phyloP scores from a whole-genome alignment of 1,140 invertebrate genomes.

The Cydia strobilella region DNA sequence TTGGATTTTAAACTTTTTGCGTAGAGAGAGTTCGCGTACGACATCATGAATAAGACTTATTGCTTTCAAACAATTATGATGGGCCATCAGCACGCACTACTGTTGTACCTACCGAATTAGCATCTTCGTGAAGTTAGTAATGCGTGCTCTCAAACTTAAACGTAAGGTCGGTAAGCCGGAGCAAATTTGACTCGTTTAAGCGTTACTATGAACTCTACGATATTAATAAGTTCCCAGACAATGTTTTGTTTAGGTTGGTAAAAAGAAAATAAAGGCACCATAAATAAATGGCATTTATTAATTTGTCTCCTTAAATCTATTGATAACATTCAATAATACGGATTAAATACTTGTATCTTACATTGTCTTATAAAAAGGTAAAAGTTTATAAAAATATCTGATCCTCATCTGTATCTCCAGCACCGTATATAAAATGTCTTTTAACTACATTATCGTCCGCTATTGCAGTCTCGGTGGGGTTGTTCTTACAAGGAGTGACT shows the following conservation, averaged over 20 bases:
- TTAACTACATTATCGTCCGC: constrained; percentile 56
- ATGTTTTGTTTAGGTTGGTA: background rate
- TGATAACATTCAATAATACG: constrained; percentile 43
- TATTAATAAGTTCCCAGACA: background rate
- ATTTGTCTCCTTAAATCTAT: constrained; percentile 42
- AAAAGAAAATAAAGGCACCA: background rate
- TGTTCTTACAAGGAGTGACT: constrained; percentile 81
- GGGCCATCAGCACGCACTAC: no score
- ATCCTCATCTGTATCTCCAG: constrained; percentile 77
- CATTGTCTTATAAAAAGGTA: constrained; percentile 37
- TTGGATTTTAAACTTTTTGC: background rate
- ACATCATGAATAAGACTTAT: background rate
- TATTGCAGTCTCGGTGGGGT: constrained; percentile 53
- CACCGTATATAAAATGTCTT: constrained; percentile 75
- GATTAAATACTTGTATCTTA: constrained; percentile 34
- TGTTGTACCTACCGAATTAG: no score
- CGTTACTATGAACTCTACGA: no score
- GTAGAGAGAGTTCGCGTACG: constrained; percentile 1
- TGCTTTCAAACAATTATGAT: background rate
- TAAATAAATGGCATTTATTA: constrained; percentile 41
- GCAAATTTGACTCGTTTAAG: no score
- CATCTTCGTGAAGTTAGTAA: no score
- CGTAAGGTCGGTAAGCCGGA: no score
- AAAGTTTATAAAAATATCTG: constrained; percentile 77
- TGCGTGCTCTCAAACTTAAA: no score